Conservation (phyloP, 2,888 invertebrate genomes). For the Polyploca ridens region DNA sequence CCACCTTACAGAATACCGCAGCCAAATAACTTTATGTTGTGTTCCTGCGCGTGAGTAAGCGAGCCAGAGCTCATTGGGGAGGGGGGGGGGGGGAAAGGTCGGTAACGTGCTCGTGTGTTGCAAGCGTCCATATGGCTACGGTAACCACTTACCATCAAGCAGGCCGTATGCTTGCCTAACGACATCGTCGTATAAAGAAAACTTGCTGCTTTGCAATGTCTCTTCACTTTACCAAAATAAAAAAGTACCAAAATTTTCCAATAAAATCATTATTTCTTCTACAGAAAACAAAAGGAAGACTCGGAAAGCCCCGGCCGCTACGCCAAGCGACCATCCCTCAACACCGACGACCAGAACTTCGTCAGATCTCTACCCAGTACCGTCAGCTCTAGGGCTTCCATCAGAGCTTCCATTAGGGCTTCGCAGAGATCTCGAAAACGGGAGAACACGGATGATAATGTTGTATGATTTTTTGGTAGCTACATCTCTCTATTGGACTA, state of each 20-base stretch:
- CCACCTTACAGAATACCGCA: too few species aligned
- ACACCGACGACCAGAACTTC: conserved; percentile 56
- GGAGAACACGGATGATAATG: conserved; percentile 32
- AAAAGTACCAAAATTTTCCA: background rate
- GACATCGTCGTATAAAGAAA: too few species aligned
- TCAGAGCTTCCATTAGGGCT: conserved; percentile 63
- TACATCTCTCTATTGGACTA: background rate
- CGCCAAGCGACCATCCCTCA: conserved; percentile 50
- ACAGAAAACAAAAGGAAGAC: conserved; percentile 54
- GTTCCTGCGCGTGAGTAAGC: too few species aligned
- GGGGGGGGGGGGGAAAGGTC: too few species aligned
- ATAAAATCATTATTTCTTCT: conserved; percentile 12
- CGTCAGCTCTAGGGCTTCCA: conserved; percentile 71
- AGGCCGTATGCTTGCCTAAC: too few species aligned
- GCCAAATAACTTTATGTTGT: too few species aligned
- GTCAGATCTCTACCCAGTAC: conserved; percentile 61
- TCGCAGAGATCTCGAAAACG: conserved; percentile 46
- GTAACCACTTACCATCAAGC: too few species aligned
- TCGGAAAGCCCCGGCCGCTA: conserved; percentile 58
- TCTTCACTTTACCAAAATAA: too few species aligned
- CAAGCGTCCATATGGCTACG: too few species aligned
- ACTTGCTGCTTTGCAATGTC: too few species aligned
- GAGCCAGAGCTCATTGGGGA: too few species aligned
- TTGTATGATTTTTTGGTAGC: conserved; percentile 35
- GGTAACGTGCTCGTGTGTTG: too few species aligned